These are phyloP conservation scores for Acrobasis repandana DNA, from an alignment of 2,888 invertebrate species.

Conservation along the genomic window DNA sequence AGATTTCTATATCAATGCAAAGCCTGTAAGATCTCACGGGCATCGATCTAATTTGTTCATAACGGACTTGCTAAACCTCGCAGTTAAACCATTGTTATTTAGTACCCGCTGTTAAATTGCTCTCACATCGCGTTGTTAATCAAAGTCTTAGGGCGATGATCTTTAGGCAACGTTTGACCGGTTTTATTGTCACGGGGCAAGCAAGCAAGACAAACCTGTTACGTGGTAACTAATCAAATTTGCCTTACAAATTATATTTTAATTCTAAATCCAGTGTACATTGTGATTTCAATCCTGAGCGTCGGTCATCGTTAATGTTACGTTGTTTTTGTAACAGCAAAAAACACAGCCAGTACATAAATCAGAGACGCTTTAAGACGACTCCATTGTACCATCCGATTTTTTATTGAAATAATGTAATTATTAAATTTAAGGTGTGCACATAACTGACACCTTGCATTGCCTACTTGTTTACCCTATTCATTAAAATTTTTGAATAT, in stretches of 20 bases:
- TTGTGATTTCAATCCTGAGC: neutral
- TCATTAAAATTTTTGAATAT: too few species aligned
- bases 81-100: slow-evolving; percentile 37
- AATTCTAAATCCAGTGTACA: neutral
- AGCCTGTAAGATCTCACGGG: slow-evolving; percentile 49
- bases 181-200: slow-evolving; percentile 45
- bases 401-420: neutral
- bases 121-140: slow-evolving; percentile 49
- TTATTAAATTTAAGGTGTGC: too few species aligned
- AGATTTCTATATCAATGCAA: slow-evolving; percentile 22
- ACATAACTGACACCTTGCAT: too few species aligned
- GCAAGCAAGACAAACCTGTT: slow-evolving; percentile 49
- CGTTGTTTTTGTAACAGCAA: slow-evolving; percentile 11
- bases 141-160: slow-evolving; percentile 51
- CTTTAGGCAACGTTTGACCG: slow-evolving; percentile 41
- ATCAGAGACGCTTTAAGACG: neutral
- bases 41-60: slow-evolving; percentile 60
- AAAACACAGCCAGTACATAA: slow-evolving; percentile 1
- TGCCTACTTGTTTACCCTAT: too few species aligned
- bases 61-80: slow-evolving; percentile 55
- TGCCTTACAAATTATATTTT: slow-evolving; percentile 31
- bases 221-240: slow-evolving; percentile 35
- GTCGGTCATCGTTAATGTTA: neutral
- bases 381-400: neutral
- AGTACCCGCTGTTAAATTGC: slow-evolving; percentile 33